phyloP scores from a whole-genome alignment of 1,140 invertebrate genomes.

The Cyclargus thomasi region DNA sequence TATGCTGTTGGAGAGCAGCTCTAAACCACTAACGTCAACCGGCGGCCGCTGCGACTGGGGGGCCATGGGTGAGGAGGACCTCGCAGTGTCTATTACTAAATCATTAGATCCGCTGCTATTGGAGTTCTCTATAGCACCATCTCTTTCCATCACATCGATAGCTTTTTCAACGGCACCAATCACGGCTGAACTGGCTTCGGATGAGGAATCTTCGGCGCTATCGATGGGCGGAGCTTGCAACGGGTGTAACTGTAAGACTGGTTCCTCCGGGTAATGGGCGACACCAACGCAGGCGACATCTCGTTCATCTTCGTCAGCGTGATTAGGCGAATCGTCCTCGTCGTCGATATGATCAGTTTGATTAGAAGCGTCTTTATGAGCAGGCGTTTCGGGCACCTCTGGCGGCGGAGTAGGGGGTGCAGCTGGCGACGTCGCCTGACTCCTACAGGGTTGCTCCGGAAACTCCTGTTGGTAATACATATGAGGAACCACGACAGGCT shows the following conservation, averaged over 20 bases:
- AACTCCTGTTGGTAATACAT: conserved; percentile 74
- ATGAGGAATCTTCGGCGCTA: conserved; percentile 58
- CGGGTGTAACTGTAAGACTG: conserved; percentile 36
- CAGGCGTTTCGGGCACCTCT: conserved; percentile 71
- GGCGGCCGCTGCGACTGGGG: conserved; percentile 38
- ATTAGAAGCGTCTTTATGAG: conserved; percentile 86
- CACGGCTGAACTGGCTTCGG: conserved; percentile 44
- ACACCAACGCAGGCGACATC: conserved; percentile 68
- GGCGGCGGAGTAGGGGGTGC: conserved; percentile 79
- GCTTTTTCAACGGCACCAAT: conserved; percentile 58
- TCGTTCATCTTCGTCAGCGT: conserved; percentile 72
- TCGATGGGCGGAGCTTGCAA: conserved; percentile 47
- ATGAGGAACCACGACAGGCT: conserved; percentile 75
- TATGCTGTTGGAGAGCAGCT: conserved; percentile 88
- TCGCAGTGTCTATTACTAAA: conserved; percentile 59
- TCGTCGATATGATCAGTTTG: conserved; percentile 83
- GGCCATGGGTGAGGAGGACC: conserved; percentile 39
- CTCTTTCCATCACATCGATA: conserved; percentile 63
- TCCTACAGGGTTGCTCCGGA: conserved; percentile 65
- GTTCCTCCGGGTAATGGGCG: conserved; percentile 58
- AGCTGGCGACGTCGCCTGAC: conserved; percentile 73
- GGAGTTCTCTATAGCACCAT: conserved; percentile 52
- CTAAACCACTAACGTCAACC: conserved; percentile 85
- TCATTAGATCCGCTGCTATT: conserved; percentile 57
- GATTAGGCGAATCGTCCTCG: conserved; percentile 67